These are phyloP conservation scores for Atherinomorus stipes DNA, from an alignment of 2,113 vertebrate genomes.

Conservation along the genomic window DNA sequence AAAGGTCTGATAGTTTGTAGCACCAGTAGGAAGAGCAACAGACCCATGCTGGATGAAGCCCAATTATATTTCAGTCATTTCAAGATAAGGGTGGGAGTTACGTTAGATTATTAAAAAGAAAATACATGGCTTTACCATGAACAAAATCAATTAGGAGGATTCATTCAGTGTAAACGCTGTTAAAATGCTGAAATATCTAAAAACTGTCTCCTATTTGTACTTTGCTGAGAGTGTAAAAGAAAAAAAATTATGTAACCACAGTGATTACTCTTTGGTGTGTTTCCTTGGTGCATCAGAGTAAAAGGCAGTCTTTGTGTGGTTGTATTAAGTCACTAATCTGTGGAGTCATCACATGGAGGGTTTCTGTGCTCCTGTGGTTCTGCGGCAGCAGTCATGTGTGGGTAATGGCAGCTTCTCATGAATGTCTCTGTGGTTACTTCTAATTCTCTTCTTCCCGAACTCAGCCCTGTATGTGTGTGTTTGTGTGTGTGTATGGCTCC, in stretches of 20 bases:
- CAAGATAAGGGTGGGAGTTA: too few species aligned
- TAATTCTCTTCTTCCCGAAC: slow-evolving; percentile 41
- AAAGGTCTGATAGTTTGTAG: too few species aligned
- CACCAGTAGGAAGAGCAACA: too few species aligned
- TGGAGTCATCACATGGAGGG: slow-evolving; percentile 61
- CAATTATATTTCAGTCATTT: too few species aligned
- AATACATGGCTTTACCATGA: not conserved
- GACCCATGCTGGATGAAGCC: too few species aligned
- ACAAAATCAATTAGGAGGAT: not conserved
- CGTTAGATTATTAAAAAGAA: too few species aligned
- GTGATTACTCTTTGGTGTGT: slow-evolving; percentile 33
- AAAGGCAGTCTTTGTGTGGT: slow-evolving; percentile 70
- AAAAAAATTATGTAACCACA: slow-evolving; percentile 43
- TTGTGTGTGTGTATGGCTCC: slow-evolving; percentile 13
- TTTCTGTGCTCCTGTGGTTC: slow-evolving; percentile 62
- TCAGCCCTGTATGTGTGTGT: slow-evolving; percentile 13
- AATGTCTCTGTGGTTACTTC: slow-evolving; percentile 54
- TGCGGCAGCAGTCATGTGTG: slow-evolving; percentile 51
- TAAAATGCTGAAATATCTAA: not conserved
- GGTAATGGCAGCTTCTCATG: slow-evolving; percentile 56
- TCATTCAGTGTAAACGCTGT: not conserved
- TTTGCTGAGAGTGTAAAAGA: slow-evolving; percentile 8
- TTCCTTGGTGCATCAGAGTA: slow-evolving; percentile 32
- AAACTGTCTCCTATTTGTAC: not conserved
- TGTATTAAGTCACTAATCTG: slow-evolving; percentile 70